Evolutionary conservation across 2,797 vertebrate genomes (phyloP).

Genomic region (Scolopax rusticola): DNA sequence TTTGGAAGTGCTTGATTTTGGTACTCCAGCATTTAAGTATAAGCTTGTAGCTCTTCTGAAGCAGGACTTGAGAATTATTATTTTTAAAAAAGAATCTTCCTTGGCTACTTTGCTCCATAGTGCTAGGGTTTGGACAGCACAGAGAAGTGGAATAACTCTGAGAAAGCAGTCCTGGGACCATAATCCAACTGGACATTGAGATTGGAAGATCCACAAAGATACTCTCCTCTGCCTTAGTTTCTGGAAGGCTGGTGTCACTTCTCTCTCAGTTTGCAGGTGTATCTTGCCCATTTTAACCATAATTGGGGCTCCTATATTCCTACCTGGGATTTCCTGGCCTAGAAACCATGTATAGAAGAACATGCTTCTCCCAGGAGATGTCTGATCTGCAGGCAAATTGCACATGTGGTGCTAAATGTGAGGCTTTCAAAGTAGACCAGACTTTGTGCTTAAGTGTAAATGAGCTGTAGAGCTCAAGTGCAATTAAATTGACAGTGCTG

Average conservation of each 20-base stretch:
- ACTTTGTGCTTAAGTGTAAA: neutral
- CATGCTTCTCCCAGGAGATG: neutral
- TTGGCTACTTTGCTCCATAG: neutral
- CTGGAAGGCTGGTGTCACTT: neutral
- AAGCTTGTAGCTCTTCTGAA: neutral
- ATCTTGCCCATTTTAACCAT: neutral
- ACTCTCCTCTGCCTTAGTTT: neutral
- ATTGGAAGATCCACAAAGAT: neutral
- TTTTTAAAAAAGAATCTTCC: neutral
- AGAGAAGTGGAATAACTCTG: neutral
- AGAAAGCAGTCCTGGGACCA: neutral
- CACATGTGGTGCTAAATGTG: neutral
- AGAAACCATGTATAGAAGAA: neutral
- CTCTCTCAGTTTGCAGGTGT: neutral
- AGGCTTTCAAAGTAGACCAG: neutral
- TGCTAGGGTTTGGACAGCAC: neutral
- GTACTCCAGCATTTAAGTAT: neutral
- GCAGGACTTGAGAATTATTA: neutral
- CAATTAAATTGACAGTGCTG: accelerated
- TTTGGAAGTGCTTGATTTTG: neutral
- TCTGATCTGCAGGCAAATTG: neutral
- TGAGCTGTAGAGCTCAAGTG: neutral
- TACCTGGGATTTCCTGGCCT: neutral
- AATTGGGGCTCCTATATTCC: neutral
- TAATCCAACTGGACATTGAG: neutral